Evolutionary conservation across 2,797 vertebrate genomes (phyloP).

Genomic region (Chaetophractus vellerosus): DNA sequence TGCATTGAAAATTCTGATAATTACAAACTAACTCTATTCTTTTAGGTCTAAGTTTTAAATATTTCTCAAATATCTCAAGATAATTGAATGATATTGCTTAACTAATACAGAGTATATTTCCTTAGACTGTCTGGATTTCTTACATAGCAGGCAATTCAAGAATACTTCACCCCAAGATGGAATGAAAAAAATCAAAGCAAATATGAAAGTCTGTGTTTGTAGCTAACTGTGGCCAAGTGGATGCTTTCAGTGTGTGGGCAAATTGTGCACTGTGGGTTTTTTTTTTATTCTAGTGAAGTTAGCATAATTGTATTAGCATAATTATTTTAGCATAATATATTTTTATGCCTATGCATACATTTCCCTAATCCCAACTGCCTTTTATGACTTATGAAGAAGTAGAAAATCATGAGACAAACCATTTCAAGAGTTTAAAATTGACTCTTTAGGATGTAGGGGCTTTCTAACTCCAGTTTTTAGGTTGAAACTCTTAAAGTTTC

Average conservation of each 20-base stretch:
- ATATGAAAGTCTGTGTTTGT: not conserved
- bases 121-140: slow-evolving; percentile 79
- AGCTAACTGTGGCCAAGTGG: slow-evolving; percentile 45
- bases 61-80: slow-evolving; percentile 80
- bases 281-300: slow-evolving; percentile 55
- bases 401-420: slow-evolving; percentile 84
- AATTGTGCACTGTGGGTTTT: not conserved
- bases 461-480: slow-evolving; percentile 87
- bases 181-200: slow-evolving; percentile 64
- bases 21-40: slow-evolving; percentile 88
- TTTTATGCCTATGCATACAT: slow-evolving; percentile 72
- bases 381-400: slow-evolving; percentile 85
- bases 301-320: slow-evolving; percentile 7
- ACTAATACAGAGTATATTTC: slow-evolving; percentile 79
- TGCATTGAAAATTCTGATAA: slow-evolving; percentile 89
- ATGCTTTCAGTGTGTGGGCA: slow-evolving; percentile 57
- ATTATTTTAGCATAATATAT: slow-evolving; percentile 50
- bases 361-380: slow-evolving; percentile 83
- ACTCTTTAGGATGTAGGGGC: slow-evolving; percentile 77
- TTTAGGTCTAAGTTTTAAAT: slow-evolving; percentile 83
- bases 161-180: slow-evolving; percentile 70
- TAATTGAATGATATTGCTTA: slow-evolving; percentile 66
- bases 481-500: slow-evolving; percentile 85
- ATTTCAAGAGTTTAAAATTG: slow-evolving; percentile 86
- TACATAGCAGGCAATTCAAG: slow-evolving; percentile 76